phyloP scores from a whole-genome alignment of 2,113 vertebrate species.

The Pao palembangensis region DNA sequence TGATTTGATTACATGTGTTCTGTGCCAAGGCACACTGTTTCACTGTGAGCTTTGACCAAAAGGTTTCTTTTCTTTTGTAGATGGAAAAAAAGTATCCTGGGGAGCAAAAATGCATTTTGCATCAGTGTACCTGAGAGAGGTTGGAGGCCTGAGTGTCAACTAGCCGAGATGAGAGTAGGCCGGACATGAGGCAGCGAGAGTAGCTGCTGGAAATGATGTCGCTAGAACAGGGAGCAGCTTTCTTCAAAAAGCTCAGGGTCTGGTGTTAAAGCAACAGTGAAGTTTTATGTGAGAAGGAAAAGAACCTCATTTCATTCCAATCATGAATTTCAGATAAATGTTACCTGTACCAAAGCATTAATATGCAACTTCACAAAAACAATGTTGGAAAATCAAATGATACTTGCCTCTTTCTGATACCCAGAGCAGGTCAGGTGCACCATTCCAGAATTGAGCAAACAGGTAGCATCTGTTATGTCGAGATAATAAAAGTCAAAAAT shows the following conservation, averaged over 20 bases:
- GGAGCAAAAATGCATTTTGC: not conserved
- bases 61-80: not conserved
- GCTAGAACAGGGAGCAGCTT: conserved; percentile 81
- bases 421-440: conserved; percentile 88
- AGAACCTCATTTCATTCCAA: not conserved
- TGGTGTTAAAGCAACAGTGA: conserved; percentile 43
- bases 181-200: conserved; percentile 88
- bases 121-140: conserved; percentile 80
- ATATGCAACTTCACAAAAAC: not conserved
- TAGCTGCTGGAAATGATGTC: conserved; percentile 85
- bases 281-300: not conserved
- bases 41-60: no score
- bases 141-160: conserved; percentile 83
- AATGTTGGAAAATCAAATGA: not conserved
- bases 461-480: conserved; percentile 82
- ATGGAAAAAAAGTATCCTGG: not conserved
- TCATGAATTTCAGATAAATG: not conserved
- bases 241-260: conserved; percentile 92
- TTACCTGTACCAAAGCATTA: not conserved
- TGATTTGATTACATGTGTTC: not conserved
- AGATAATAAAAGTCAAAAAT: not conserved
- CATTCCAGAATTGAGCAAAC: conserved; percentile 86
- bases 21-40: not conserved
- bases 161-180: conserved; percentile 86
- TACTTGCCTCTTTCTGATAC: conserved; percentile 91